Percentiles rank a stretch among this genome's conserved stretches.
Evolutionary conservation across 2,113 vertebrate genomes (phyloP).

Genomic region (human): GRCh38 chr14:65414501-65415000

Average conservation of each 20-base stretch:
- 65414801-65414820: background rate
- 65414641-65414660: slow-evolving; percentile 4
- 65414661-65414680: slow-evolving; percentile 39
- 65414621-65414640: slow-evolving; percentile 45
- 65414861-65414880: slow-evolving; percentile 60
- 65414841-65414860: slow-evolving; percentile 33
- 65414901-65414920: slow-evolving; percentile 9
- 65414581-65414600: background rate
- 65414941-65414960: slow-evolving; percentile 22
- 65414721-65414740: slow-evolving; percentile 48
- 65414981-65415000: slow-evolving; percentile 38
- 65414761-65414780: slow-evolving; percentile 60
- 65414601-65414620: slow-evolving; percentile 28
- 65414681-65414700: slow-evolving; percentile 30
- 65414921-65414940: slow-evolving; percentile 32
- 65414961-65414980: slow-evolving; percentile 44
- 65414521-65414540: slow-evolving; percentile 64
- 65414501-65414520: background rate
- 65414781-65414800: slow-evolving; percentile 45
- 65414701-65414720: slow-evolving; percentile 52
- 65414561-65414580: slow-evolving; percentile 59
- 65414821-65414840: slow-evolving; percentile 51
- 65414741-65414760: slow-evolving; percentile 45
- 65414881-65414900: slow-evolving; percentile 11
- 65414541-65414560: slow-evolving; percentile 43